Evolutionary conservation across 2,113 vertebrate species (phyloP), one percentile per base, ranked within the genome.

Genomic region (Sclerurus mexicanus): DNA sequence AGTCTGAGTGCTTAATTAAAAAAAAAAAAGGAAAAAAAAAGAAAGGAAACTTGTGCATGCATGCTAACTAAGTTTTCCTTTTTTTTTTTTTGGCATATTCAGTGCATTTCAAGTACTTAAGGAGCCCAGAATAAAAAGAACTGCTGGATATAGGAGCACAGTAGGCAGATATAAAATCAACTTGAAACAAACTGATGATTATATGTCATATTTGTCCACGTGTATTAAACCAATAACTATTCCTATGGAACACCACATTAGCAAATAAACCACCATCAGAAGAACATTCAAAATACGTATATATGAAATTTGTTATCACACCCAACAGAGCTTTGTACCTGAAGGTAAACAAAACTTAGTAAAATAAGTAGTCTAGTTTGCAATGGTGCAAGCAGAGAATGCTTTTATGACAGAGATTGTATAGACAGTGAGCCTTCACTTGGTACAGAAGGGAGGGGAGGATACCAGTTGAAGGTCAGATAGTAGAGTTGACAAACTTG

Each of bases 1-100:
- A 72, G 18, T 60, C 58, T 89, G 72, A 91, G 56, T 56, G 69
- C 35, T 96, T 96, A 92, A 85, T 96, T 89, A 80, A 94, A 89
- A 79, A 78, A 84, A 63, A 49, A 27, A 42, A 44, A 28, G 9
- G 10, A 76, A 62, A 71, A 42, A 78, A 20, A 49, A 23, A 33
- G 6, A 68, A 56, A 44, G 42, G 68, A 95, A 94, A 82, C 86
- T 79, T 91, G 66, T 94, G 39, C 58, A 58, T 79, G n/a, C 91
- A 84, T 68, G 74, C 40, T 92, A 89, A 77, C 33, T 89, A 60
- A 81, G 89, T 95, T 92, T 64, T 87, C 13, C 24, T 69, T 28
- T 77, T 91, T 95, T 85, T 11, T 58, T 85, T 11, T 58, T 88
- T n/a, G n/a, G 52, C 50, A 58, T 59, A 63, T 79, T 93, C 56